A percentile compares a stretch with the other conserved stretches of the same genome.
Conservation (phyloP, 2,888 invertebrate species). For the Scaptomyza caliginosa region DNA sequence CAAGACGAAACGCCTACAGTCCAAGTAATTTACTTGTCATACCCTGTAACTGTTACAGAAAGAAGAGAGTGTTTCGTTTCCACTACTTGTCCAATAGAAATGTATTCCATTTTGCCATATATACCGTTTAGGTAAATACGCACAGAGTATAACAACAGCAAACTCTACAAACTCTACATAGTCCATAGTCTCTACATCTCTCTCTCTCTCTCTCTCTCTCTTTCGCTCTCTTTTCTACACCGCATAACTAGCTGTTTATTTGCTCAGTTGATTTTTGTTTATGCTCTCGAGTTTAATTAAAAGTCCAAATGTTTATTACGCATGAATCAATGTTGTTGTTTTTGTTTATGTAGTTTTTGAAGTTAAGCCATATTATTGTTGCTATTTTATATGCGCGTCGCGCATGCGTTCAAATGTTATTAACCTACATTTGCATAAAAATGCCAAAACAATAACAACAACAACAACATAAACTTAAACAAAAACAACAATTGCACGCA, state of each 20-base stretch:
- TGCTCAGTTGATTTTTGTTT: constrained; percentile 15
- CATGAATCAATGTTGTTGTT: constrained; percentile 41
- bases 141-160: background rate
- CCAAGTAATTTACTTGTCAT: constrained; percentile 14
- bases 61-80: no score
- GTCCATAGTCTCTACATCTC: background rate
- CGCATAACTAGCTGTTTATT: background rate
- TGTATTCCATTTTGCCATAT: no score
- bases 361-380: constrained; percentile 12
- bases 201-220: background rate
- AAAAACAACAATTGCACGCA: constrained; percentile 26
- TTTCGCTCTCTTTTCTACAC: background rate
- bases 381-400: constrained; percentile 59
- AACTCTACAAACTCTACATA: background rate
- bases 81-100: no score
- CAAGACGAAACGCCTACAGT: constrained; percentile 32
- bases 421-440: constrained; percentile 77
- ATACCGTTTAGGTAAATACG: no score
- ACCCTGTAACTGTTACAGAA: constrained; percentile 20
- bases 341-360: constrained; percentile 13
- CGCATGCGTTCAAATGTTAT: constrained; percentile 73
- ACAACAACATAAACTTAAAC: constrained; percentile 27
- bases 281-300: constrained; percentile 47
- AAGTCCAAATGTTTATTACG: constrained; percentile 55
- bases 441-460: constrained; percentile 48